Evolutionary conservation across 2,888 invertebrate genomes (phyloP).

Genomic region (Aquatica leii): DNA sequence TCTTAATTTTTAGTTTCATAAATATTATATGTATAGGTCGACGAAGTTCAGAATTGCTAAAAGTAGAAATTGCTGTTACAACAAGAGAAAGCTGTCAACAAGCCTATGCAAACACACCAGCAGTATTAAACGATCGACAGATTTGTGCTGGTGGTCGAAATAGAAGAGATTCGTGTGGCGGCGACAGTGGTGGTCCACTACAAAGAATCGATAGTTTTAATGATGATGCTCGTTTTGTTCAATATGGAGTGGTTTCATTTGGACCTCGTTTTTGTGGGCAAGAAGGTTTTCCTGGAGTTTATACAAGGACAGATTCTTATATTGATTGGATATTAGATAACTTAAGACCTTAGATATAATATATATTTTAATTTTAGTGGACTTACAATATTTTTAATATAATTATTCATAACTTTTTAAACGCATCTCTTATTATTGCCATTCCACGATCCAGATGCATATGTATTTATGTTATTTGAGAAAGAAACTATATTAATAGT

Average conservation of each 20-base stretch:
- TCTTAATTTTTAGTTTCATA: background rate
- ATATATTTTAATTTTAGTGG: background rate
- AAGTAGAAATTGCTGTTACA: slow-evolving; percentile 49
- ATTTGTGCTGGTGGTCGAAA: slow-evolving; percentile 72
- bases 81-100: slow-evolving; percentile 45
- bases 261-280: slow-evolving; percentile 59
- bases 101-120: slow-evolving; percentile 46
- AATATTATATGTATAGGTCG: slow-evolving; percentile 7
- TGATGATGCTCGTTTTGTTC: slow-evolving; percentile 59
- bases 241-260: slow-evolving; percentile 64
- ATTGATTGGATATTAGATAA: slow-evolving; percentile 65
- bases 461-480: no score
- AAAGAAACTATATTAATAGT: no score
- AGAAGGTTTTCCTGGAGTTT: slow-evolving; percentile 71
- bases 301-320: slow-evolving; percentile 69
- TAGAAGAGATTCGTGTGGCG: slow-evolving; percentile 69
- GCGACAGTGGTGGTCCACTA: slow-evolving; percentile 76
- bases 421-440: no score
- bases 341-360: slow-evolving; percentile 4
- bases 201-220: slow-evolving; percentile 11
- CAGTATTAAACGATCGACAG: slow-evolving; percentile 56
- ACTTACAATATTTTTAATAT: background rate
- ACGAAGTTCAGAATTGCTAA: slow-evolving; percentile 22
- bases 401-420: no score
- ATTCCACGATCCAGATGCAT: no score